Percentiles rank a stretch among this genome's conserved stretches.
Evolutionary conservation across 1,140 invertebrate species (phyloP).

Genomic region (Aphelenchoides besseyi): DNA sequence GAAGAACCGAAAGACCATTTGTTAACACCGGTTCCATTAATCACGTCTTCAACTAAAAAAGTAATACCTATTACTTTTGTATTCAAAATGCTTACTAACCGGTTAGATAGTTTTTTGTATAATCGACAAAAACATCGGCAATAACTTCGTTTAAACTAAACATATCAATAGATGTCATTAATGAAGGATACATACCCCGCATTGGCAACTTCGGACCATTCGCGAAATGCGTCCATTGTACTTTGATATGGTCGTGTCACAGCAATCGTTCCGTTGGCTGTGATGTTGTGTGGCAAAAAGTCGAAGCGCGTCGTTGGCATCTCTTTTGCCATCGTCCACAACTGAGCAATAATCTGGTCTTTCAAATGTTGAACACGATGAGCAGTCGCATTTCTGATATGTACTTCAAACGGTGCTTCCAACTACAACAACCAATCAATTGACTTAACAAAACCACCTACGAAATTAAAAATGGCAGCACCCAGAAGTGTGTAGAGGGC

Average conservation of each 20-base stretch:
- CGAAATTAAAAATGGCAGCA: constrained; percentile 59
- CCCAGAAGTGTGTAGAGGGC: constrained; percentile 57
- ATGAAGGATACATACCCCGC: constrained; percentile 15
- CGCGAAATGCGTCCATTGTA: constrained; percentile 15
- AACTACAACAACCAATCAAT: constrained; percentile 38
- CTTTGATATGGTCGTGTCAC: constrained; percentile 21
- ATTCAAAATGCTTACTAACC: too few relatives aligned
- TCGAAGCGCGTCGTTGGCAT: constrained; percentile 15
- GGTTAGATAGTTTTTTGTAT: constrained; percentile 62
- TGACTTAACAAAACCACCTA: constrained; percentile 29
- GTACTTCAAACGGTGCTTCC: constrained; percentile 39
- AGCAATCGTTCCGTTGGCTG: constrained; percentile 26
- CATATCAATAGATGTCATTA: constrained; percentile 5
- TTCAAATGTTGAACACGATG: constrained; percentile 50
- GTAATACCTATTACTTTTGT: too few relatives aligned
- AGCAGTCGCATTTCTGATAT: constrained; percentile 56
- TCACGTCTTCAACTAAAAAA: constrained; percentile 50
- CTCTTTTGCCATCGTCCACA: constrained; percentile 47
- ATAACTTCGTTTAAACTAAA: constrained; percentile 59
- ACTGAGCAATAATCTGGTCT: constrained; percentile 46
- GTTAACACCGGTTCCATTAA: constrained; percentile 49
- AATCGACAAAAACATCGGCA: constrained; percentile 60
- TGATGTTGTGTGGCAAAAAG: not conserved
- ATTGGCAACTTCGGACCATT: constrained; percentile 41
- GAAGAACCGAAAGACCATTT: constrained; percentile 62